These are phyloP conservation scores for Hypsopygia costalis DNA, from an alignment of 2,888 invertebrate species.

Conservation along the genomic window DNA sequence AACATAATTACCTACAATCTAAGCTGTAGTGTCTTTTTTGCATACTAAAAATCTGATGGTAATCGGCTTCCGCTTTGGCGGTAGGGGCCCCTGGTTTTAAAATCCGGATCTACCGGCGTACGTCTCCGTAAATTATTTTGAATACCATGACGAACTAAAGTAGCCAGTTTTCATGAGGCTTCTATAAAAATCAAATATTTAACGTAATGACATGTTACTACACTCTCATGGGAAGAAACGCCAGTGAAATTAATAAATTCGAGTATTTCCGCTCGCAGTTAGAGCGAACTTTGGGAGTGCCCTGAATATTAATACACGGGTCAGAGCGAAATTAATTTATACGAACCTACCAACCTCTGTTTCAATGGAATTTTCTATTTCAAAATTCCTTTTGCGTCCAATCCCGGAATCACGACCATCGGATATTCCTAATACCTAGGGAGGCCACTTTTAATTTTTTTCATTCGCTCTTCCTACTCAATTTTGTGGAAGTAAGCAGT, in stretches of 20 bases:
- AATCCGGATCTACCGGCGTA: no score
- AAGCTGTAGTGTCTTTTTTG: no score
- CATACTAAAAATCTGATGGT: no score
- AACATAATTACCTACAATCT: no score
- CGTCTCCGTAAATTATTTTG: no score
- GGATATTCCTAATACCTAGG: slow-evolving; percentile 20
- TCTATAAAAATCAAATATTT: slow-evolving; percentile 26
- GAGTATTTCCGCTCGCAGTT: slow-evolving; percentile 66
- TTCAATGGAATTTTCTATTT: slow-evolving; percentile 63
- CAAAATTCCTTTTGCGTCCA: slow-evolving; percentile 57
- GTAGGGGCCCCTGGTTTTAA: no score
- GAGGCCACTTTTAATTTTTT: no score
- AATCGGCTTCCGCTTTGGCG: no score
- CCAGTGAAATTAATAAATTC: slow-evolving; percentile 66
- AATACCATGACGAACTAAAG: no score
- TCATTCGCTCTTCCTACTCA: no score
- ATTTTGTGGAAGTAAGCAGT: no score
- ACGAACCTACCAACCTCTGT: slow-evolving; percentile 62
- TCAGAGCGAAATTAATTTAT: slow-evolving; percentile 73
- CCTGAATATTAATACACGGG: slow-evolving; percentile 75
- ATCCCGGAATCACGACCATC: slow-evolving; percentile 53
- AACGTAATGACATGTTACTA: slow-evolving; percentile 39
- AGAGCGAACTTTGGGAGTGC: slow-evolving; percentile 71
- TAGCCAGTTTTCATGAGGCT: no score
- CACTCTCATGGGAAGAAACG: slow-evolving; percentile 41